These are phyloP conservation scores for Melanogrammus aeglefinus DNA, from an alignment of 2,797 vertebrate genomes.

Conservation along the genomic window DNA sequence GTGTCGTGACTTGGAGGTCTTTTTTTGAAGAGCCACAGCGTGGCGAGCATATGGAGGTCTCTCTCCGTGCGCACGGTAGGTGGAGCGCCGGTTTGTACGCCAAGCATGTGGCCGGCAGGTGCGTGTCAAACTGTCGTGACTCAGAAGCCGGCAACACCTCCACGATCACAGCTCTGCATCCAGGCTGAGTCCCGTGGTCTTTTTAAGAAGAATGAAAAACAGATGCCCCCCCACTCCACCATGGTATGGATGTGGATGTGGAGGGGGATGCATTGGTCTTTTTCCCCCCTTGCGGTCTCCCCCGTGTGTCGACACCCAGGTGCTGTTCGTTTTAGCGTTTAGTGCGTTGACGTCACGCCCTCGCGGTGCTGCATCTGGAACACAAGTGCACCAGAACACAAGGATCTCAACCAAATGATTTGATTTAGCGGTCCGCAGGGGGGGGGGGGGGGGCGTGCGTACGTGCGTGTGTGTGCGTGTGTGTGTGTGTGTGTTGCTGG, in stretches of 20 bases:
- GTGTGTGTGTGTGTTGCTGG: constrained; percentile 8
- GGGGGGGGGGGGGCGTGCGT: constrained; percentile 22
- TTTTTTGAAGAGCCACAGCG: neutral
- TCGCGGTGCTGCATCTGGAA: constrained; percentile 47
- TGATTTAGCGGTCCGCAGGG: constrained; percentile 61
- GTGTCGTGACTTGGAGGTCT: constrained; percentile 16
- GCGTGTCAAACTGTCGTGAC: neutral
- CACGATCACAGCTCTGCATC: neutral
- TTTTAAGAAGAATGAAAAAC: too few species aligned
- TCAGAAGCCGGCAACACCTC: constrained; percentile 30
- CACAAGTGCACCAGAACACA: constrained; percentile 61
- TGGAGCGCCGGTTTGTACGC: neutral
- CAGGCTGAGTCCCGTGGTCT: neutral
- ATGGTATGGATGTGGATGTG: too few species aligned
- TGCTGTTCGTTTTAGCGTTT: constrained; percentile 20
- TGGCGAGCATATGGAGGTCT: neutral
- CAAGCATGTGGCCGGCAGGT: constrained; percentile 14
- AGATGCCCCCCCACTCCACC: too few species aligned
- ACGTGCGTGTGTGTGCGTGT: constrained; percentile 30
- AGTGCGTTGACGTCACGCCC: neutral
- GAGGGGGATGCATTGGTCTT: neutral
- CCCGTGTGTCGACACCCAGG: constrained; percentile 1
- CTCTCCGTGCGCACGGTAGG: constrained; percentile 9
- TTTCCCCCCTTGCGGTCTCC: too few species aligned
- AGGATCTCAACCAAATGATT: constrained; percentile 75